Conservation (phyloP, 2,888 invertebrate species). For the Sinhomidia bicolor region DNA sequence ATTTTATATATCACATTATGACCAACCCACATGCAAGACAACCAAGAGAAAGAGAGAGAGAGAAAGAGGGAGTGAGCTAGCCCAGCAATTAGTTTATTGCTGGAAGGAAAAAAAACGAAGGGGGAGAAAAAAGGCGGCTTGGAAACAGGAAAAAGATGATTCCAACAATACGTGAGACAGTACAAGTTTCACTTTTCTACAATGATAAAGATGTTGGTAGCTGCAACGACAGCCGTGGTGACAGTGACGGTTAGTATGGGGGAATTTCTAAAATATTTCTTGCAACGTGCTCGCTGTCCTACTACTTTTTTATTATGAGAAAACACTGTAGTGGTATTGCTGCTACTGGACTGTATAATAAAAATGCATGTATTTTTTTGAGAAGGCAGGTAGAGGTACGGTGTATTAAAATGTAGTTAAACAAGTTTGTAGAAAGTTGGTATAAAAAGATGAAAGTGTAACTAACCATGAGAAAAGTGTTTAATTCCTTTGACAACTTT, state of each 20-base stretch:
- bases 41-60: no score
- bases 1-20: no score
- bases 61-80: no score
- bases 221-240: background rate
- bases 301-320: no score
- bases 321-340: no score
- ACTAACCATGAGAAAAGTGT: constrained; percentile 54
- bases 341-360: no score
- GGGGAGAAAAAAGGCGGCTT: background rate
- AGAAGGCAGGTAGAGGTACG: no score
- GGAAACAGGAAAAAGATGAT: background rate
- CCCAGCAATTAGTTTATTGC: constrained; percentile 32
- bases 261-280: background rate
- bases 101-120: background rate
- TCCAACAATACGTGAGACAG: background rate
- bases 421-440: background rate
- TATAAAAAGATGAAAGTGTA: background rate
- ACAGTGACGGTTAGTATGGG: background rate
- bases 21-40: no score
- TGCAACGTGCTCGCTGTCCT: no score
- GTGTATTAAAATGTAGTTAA: background rate
- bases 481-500: constrained; percentile 40
- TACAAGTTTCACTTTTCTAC: background rate
- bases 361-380: no score
- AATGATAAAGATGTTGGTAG: background rate